Base-by-base conservation (phyloP, 2,113 vertebrate genomes). In the Petrocephalus zakoni region DNA sequence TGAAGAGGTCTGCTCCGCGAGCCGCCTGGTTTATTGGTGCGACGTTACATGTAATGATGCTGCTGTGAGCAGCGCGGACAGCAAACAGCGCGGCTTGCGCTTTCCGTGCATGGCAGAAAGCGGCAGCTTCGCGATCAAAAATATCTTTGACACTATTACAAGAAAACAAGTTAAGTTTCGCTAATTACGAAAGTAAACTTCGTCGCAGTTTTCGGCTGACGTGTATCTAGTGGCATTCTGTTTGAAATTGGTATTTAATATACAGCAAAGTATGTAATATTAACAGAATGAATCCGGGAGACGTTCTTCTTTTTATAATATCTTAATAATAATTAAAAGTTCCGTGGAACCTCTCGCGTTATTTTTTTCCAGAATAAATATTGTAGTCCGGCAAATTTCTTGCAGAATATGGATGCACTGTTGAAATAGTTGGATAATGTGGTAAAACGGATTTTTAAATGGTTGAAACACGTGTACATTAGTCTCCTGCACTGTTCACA, bases 11-110 rank as follows among this genome's bases (percentile, higher is more conserved):
- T 89, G 47, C 56, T 87, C 92, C 92, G 78, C 51, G 91, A 88
- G 91, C 93, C 56, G 92, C 93, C 93, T 92, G 89, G 91, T 92
- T 93, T 94, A 92, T 94, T 94, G 90, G 92, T 90, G 91, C 92
- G 91, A 91, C 91, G 88, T 89, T 91, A 90, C 90, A 91, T 90
- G 56, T 72, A 90, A 85, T 86, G 47, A 88, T 85, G 84, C 47
- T 86, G 84, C 6, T 34, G 2, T 5, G 19, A 55, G 51, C 55
- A 55, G 56, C 25, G 49, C 19, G 13, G 15, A 34, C 51, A 85
- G 84, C 55, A 29, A 85, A 85, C 21, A 85, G 84, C 21, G 2
- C 42, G 81, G 37, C 37, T 17, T 49, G 42, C 5, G 49, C 22
- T 83, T 5, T 29, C n/a, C 17, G 47, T 29, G 81, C 37, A 83